Conservation (phyloP, 1,140 invertebrate genomes). For the Meloidogyne hapla region DNA sequence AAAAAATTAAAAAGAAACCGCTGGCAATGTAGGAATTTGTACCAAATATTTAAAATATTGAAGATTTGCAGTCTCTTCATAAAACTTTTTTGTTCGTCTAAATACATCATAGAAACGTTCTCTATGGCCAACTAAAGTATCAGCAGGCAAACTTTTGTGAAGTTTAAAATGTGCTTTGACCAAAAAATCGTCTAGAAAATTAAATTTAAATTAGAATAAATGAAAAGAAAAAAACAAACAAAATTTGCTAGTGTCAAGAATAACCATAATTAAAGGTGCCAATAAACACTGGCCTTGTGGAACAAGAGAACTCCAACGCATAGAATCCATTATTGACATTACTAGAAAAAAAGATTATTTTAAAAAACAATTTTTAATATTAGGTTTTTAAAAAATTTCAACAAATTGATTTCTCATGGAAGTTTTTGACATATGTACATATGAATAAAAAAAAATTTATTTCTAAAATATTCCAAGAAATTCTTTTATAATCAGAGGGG, state of each 20-base stretch:
- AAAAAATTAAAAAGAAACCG: conserved; percentile 68
- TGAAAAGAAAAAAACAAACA: conserved; percentile 64
- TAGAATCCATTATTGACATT: conserved; percentile 87
- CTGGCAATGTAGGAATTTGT: conserved; percentile 84
- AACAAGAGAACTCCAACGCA: conserved; percentile 93
- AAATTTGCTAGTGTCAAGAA: conserved; percentile 87
- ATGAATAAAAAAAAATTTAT: too few species aligned
- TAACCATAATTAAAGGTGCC: conserved; percentile 92
- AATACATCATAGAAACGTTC: conserved; percentile 87
- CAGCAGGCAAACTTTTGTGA: conserved; percentile 84
- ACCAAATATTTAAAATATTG: conserved; percentile 97
- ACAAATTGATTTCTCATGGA: too few species aligned
- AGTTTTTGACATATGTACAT: too few species aligned
- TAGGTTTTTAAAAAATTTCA: too few species aligned
- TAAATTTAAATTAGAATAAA: background rate
- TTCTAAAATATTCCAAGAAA: too few species aligned
- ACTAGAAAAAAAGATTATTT: conserved; percentile 70
- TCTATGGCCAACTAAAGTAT: conserved; percentile 84
- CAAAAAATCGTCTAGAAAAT: conserved; percentile 76
- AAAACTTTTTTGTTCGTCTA: conserved; percentile 84
- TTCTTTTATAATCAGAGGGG: too few species aligned
- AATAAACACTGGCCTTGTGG: conserved; percentile 89
- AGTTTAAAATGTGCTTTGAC: conserved; percentile 93
- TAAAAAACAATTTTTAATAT: background rate
- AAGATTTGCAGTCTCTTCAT: conserved; percentile 83